Evolutionary conservation across 92 coral and sea anemone genomes (phyloP), one percentile per base, ranked within the genome.

Genomic region (Parazoanthus atlanticus): DNA sequence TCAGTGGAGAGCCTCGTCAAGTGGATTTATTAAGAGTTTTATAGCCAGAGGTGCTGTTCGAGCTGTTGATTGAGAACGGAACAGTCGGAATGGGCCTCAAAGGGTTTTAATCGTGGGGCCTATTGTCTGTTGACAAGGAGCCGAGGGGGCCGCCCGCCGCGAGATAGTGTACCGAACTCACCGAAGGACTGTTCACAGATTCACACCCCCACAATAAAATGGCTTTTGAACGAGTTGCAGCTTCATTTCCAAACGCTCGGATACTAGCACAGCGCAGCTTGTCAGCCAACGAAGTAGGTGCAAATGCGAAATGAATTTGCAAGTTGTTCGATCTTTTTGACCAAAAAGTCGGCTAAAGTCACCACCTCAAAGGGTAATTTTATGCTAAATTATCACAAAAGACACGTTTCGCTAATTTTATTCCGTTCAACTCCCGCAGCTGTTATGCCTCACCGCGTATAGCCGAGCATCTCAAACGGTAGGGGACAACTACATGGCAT

Each of bases 311-410:
- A 70, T 21, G 40, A 69, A 28, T 46, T 70, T 84, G 78, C 40
- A 70, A 46, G 87, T 41, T 47, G 19, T 40, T 70, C 26, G 34
- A 32, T 28, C 87, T 69, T 49, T 40, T 46, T 84, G 78, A 84
- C 65, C 78, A 43, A 41, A 34, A 84, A 71, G 87, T 84, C 87
- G 87, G 87, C 87, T 43, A 47, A 52, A 26, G 58, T 36, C 36
- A 26, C 76, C 54, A 79, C 78, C 93, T 85, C 96, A 95, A 95
- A 95, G 95, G 96, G 87, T 93, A 95, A 95, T 93, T 88, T 95
- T 95, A 95, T 95, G 96, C 98, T 92, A 93, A 93, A 88, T 88
- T 93, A 92, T 93, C 89, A 78, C 93, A 92, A 95, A 93, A 88
- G 90, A 86, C 93, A 86, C 92, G 90, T 80, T 93, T 75, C 88